These are phyloP conservation scores for Halesus radiatus DNA, from an alignment of 1,140 invertebrate genomes.

Conservation along the genomic window DNA sequence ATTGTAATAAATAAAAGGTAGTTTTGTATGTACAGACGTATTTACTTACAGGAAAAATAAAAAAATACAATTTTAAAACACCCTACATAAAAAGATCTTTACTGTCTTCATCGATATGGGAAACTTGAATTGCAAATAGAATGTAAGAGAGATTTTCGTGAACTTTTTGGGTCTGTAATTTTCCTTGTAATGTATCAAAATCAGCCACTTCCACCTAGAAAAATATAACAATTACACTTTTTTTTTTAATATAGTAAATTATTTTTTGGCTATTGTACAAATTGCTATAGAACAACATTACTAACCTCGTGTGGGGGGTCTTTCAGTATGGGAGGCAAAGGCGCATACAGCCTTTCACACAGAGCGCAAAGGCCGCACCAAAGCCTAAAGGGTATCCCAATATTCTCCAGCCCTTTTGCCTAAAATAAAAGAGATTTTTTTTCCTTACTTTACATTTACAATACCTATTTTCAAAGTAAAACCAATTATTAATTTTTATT, in stretches of 20 bases:
- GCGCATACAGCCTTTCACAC: constrained; percentile 74
- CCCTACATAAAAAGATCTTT: neutral
- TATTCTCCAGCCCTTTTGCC: constrained; percentile 33
- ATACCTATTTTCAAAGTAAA: too few relatives aligned
- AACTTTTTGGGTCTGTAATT: constrained; percentile 42
- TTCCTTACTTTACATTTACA: neutral
- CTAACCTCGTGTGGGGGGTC: constrained; percentile 70
- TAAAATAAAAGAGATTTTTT: constrained; percentile 4
- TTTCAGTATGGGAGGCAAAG: constrained; percentile 64
- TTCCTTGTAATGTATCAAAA: constrained; percentile 54
- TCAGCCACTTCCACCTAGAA: constrained; percentile 55
- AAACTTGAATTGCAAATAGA: constrained; percentile 46
- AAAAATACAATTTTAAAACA: neutral
- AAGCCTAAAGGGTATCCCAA: constrained; percentile 72
- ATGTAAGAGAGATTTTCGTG: constrained; percentile 50
- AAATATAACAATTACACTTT: neutral
- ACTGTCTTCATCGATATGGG: constrained; percentile 40
- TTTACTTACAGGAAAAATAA: too few relatives aligned
- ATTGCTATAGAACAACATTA: neutral
- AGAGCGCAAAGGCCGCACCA: constrained; percentile 80
- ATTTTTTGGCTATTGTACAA: neutral
- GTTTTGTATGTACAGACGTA: too few relatives aligned
- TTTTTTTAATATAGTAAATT: neutral
- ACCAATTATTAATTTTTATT: neutral
- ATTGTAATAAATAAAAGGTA: too few relatives aligned